These are phyloP conservation scores for Zaprionus capensis DNA, from an alignment of 1,140 invertebrate species.

Conservation along the genomic window DNA sequence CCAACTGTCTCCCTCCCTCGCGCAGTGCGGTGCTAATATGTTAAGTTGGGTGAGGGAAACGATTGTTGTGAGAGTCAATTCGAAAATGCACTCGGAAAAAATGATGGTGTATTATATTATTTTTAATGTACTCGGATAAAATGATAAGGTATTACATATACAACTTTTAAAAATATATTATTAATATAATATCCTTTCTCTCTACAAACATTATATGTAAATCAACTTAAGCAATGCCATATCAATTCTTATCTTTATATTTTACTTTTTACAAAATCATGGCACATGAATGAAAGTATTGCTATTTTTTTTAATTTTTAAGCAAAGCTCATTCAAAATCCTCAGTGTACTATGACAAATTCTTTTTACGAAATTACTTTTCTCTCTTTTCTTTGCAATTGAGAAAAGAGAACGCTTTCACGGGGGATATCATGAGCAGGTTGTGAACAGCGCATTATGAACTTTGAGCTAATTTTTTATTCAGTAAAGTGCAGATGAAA, in stretches of 20 bases:
- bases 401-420: not conserved
- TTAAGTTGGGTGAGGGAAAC: constrained; percentile 11
- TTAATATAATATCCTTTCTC: too few relatives aligned
- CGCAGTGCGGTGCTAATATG: constrained; percentile 3
- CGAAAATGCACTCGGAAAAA: not conserved
- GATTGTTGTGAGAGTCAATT: constrained; percentile 6
- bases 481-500: constrained; percentile 8
- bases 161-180: too few relatives aligned
- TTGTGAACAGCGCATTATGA: not conserved
- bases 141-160: too few relatives aligned
- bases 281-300: too few relatives aligned
- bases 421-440: not conserved
- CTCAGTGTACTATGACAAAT: not conserved
- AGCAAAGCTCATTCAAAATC: not conserved
- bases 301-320: too few relatives aligned
- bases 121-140: not conserved
- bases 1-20: not conserved
- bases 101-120: not conserved
- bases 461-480: constrained; percentile 34
- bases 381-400: not conserved
- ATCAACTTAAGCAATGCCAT: too few relatives aligned
- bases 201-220: too few relatives aligned
- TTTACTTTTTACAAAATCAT: too few relatives aligned
- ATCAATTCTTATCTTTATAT: too few relatives aligned
- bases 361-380: not conserved